Evolutionary conservation across 92 coral and sea anemone genomes (phyloP), one percentile per base, ranked within the genome.

Genomic region (Bergia sp.): DNA sequence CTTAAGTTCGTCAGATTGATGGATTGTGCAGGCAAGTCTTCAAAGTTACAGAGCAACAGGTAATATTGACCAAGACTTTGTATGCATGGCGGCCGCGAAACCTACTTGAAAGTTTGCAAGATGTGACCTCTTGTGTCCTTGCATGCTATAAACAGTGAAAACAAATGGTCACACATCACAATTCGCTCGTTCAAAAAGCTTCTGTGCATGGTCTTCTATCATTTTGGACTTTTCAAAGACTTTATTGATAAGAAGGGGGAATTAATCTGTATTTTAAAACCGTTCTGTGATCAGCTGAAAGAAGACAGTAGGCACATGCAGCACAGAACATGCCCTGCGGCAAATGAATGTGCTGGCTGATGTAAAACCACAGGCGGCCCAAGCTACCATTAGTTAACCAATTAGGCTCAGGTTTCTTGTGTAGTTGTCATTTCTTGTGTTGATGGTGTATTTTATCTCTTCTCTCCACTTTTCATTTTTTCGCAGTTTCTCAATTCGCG

Each of bases 31-130:
- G 69, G n/a, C 69, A 61, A 61, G 69, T 61, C 69, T 61, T 21
- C 69, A 61, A 61, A 61, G 69, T 61, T 61, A 61, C 69, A 61
- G 69, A 61, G 29, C 69, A 61, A 23, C 69, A 61, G 69, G 69
- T 61, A 61, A 61, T 15, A 53, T 12, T 5, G 66, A 57, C 29
- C n/a, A 61, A 61, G 29, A 61, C 69, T 16, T 18, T 7, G 12
- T 21, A 7, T 4, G 5, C 69, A 61, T 2, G 23, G 5, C 53
- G 8, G 8, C 53, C 53, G 53, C 7, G 21, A 61, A 18, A 61
- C 29, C 69, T 7, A 61, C 5, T 11, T 8, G 23, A 20, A 61
- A 16, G n/a, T 6, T 12, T 16, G 5, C 13, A 11, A 12, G 3
- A 53, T 47, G 53, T 47, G 53, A 47, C 53, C 53, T 47, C 53